Conservation (phyloP, 2,888 invertebrate genomes). For the Lochmaea crataegi region DNA sequence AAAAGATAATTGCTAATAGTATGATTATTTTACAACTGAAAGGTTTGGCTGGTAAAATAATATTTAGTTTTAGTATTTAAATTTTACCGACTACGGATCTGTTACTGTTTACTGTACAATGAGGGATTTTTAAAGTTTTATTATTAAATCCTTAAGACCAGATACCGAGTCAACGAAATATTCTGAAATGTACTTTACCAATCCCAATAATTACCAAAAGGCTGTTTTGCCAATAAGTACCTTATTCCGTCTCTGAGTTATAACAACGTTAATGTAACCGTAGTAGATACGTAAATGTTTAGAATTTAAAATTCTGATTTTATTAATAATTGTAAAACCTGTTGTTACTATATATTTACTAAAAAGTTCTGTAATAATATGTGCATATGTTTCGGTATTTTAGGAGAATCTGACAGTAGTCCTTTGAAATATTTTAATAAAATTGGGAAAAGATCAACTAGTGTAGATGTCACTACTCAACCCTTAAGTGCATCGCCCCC, state of each 20-base stretch:
- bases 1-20: no score
- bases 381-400: conserved; percentile 15
- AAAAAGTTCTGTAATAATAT: neutral
- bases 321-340: neutral
- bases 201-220: no score
- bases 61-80: no score
- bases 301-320: neutral
- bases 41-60: no score
- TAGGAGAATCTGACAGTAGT: conserved; percentile 60
- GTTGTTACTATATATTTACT: neutral
- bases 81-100: no score
- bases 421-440: conserved; percentile 72
- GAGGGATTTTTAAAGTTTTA: no score
- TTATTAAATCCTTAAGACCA: no score
- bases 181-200: no score
- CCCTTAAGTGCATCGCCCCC: conserved; percentile 64
- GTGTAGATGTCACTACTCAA: conserved; percentile 67
- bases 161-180: no score
- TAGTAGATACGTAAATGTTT: neutral
- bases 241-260: neutral
- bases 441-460: conserved; percentile 72
- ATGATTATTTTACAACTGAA: no score
- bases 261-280: neutral
- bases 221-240: neutral
- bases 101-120: no score